Conservation (phyloP, 2,888 invertebrate species). For the Phortica okadai region DNA sequence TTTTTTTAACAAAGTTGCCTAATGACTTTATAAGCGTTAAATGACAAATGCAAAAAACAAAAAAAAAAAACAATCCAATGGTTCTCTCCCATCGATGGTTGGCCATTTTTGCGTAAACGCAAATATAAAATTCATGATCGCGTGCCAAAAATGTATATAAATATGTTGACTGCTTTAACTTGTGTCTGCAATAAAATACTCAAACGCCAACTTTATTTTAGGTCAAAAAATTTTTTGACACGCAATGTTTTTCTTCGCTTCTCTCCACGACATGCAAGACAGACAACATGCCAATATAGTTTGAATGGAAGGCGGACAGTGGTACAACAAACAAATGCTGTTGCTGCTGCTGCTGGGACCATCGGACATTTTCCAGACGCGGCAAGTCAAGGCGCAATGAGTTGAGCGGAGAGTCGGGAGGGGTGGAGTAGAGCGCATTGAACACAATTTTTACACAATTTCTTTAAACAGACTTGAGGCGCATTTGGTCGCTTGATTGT, state of each 20-base stretch:
- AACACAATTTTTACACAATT: slow-evolving; percentile 14
- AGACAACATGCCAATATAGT: neutral
- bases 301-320: slow-evolving; percentile 5
- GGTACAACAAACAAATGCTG: neutral
- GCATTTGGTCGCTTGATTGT: slow-evolving; percentile 15
- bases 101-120: slow-evolving; percentile 10
- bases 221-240: slow-evolving; percentile 67
- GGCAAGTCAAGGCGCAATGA: neutral
- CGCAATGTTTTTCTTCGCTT: slow-evolving; percentile 60
- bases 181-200: slow-evolving; percentile 71
- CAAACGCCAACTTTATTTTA: slow-evolving; percentile 71
- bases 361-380: neutral
- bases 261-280: neutral
- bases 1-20: neutral
- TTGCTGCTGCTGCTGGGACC: neutral
- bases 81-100: neutral
- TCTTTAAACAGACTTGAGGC: slow-evolving; percentile 28
- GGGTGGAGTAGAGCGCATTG: neutral
- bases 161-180: slow-evolving; percentile 71
- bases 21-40: neutral
- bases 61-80: neutral
- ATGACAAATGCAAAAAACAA: neutral
- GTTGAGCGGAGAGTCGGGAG: neutral
- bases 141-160: slow-evolving; percentile 71
- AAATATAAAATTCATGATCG: slow-evolving; percentile 64